Evolutionary conservation across 2,797 vertebrate genomes (phyloP).

Genomic region (Pagetopsis macropterus): DNA sequence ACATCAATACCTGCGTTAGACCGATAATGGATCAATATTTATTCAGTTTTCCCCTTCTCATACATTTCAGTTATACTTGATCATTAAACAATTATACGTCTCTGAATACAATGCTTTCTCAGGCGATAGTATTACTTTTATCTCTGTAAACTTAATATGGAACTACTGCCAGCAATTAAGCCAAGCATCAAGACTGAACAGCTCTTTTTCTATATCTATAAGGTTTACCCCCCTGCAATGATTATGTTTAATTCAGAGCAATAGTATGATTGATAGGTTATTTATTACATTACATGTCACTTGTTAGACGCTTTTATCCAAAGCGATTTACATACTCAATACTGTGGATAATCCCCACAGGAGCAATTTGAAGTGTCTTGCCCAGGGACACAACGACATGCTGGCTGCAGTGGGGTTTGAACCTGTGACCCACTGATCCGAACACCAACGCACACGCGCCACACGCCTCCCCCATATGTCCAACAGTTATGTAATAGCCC

Average conservation of each 20-base stretch:
- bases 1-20: background rate
- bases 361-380: too few relatives aligned
- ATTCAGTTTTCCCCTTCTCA: background rate
- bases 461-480: background rate
- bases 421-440: too few relatives aligned
- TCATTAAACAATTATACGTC: too few relatives aligned
- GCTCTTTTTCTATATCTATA: slow-evolving; percentile 8
- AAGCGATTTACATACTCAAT: too few relatives aligned
- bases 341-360: too few relatives aligned
- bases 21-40: background rate
- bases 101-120: background rate
- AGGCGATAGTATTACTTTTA: background rate
- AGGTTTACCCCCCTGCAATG: slow-evolving; percentile 9
- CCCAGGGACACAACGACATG: too few relatives aligned
- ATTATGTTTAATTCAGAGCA: slow-evolving; percentile 19
- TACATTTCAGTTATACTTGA: background rate
- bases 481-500: slow-evolving; percentile 38
- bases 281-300: too few relatives aligned
- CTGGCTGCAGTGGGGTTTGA: too few relatives aligned
- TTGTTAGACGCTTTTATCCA: too few relatives aligned
- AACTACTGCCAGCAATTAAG: background rate
- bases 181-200: background rate
- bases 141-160: background rate
- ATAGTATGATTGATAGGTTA: slow-evolving; percentile 27
- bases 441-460: too few relatives aligned